phyloP scores from a whole-genome alignment of 2,888 invertebrate species.

The Matsumyia berberina region DNA sequence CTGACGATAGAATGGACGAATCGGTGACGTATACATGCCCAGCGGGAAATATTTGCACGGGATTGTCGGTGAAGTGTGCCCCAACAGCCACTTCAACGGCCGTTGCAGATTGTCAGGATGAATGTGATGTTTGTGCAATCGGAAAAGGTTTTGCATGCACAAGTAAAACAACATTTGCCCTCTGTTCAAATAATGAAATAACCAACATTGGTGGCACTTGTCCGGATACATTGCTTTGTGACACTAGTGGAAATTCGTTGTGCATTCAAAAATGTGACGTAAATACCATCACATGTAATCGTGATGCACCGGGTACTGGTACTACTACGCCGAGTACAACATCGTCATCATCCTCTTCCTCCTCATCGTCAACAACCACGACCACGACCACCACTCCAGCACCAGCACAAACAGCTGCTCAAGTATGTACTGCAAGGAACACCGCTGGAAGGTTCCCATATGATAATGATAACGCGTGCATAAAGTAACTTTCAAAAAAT shows the following conservation, averaged over 20 bases:
- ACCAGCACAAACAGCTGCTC: not conserved
- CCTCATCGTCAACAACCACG: not conserved
- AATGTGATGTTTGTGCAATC: constrained; percentile 21
- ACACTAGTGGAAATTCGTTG: accelerated
- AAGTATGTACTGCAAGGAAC: constrained; percentile 7
- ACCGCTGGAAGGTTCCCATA: constrained; percentile 30
- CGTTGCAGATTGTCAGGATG: not conserved
- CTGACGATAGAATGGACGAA: constrained; percentile 51
- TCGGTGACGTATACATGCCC: constrained; percentile 74
- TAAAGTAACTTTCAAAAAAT: constrained; percentile 4
- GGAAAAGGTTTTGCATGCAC: constrained; percentile 77
- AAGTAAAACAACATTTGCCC: constrained; percentile 77
- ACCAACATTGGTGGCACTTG: constrained; percentile 70
- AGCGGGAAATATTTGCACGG: constrained; percentile 78
- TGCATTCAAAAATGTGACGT: constrained; percentile 77
- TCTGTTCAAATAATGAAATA: constrained; percentile 65
- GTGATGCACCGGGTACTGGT: not conserved
- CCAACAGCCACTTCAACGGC: not conserved
- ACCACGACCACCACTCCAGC: not conserved
- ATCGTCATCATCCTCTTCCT: not conserved
- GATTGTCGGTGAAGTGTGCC: constrained; percentile 70
- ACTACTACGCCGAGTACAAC: constrained; percentile 4
- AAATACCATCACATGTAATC: not conserved
- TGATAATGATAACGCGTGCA: constrained; percentile 6
- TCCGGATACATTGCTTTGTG: constrained; percentile 74